Evolutionary conservation across 2,113 vertebrate genomes (phyloP).

Genomic region (Setophaga coronata): DNA sequence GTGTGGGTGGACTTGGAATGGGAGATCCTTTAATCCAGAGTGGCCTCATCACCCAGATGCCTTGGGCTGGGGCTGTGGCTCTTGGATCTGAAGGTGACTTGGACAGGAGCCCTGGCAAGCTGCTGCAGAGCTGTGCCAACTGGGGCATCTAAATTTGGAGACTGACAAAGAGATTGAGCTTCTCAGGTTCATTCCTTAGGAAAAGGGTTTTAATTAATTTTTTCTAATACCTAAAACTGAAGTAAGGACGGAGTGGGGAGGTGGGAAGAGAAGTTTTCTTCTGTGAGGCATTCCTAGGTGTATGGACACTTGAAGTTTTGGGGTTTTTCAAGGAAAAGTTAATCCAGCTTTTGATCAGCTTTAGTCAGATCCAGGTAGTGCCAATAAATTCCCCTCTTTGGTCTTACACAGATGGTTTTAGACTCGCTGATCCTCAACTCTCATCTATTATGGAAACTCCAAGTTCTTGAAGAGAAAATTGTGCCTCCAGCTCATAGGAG

Average conservation of each 20-base stretch:
- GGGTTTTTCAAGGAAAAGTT: neutral
- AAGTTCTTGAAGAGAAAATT: conserved; percentile 4
- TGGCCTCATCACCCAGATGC: neutral
- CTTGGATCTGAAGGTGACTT: neutral
- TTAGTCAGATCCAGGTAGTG: neutral
- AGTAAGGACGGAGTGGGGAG: neutral
- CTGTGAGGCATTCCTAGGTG: neutral
- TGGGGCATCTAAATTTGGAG: neutral
- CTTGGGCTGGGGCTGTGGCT: neutral
- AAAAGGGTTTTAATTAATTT: neutral
- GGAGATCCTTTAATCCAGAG: neutral
- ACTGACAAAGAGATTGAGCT: neutral
- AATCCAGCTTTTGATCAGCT: neutral
- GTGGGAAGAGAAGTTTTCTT: neutral
- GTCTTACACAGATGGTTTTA: neutral
- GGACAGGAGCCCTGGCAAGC: neutral
- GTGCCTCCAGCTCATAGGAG: neutral
- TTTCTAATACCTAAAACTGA: neutral
- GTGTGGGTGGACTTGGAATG: neutral
- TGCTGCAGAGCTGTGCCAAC: neutral
- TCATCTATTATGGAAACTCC: conserved; percentile 4
- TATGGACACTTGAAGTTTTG: neutral
- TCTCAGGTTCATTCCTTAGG: neutral
- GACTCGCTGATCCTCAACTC: fast-evolving
- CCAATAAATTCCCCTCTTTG: neutral